phyloP scores from a whole-genome alignment of 2,113 vertebrate species.

The Balaeniceps rex region DNA sequence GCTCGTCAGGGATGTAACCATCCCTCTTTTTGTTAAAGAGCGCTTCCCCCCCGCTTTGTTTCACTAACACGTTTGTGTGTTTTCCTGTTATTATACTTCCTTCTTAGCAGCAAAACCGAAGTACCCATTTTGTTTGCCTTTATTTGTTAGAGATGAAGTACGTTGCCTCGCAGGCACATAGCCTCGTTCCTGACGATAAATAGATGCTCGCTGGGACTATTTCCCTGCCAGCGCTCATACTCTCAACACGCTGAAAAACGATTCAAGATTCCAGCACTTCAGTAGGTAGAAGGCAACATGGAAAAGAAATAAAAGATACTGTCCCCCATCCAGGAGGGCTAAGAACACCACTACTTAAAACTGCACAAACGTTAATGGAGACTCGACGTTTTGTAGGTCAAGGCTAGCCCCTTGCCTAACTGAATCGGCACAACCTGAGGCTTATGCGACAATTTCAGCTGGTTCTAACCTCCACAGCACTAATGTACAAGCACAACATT shows the following conservation, averaged over 20 bases:
- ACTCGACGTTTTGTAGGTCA: neutral
- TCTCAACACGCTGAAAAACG: neutral
- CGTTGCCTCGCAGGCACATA: rapidly evolving
- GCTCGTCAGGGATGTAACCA: neutral
- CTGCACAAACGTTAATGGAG: neutral
- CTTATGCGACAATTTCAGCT: neutral
- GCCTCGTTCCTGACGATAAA: neutral
- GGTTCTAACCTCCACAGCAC: neutral
- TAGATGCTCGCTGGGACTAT: neutral
- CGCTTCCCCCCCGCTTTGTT: neutral
- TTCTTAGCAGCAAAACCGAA: neutral
- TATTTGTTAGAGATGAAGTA: neutral
- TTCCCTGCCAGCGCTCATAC: neutral
- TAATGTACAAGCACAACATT: neutral
- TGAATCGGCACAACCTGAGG: neutral
- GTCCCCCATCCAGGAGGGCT: neutral
- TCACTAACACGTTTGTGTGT: neutral
- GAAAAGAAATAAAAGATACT: neutral
- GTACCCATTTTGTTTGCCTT: neutral
- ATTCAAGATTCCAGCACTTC: neutral
- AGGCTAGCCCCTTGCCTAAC: neutral
- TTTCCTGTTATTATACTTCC: neutral
- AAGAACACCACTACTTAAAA: neutral
- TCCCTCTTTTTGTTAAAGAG: neutral
- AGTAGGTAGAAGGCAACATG: neutral